Base-by-base conservation (phyloP, 2,888 invertebrate species). In the Nomada lathburiana region DNA sequence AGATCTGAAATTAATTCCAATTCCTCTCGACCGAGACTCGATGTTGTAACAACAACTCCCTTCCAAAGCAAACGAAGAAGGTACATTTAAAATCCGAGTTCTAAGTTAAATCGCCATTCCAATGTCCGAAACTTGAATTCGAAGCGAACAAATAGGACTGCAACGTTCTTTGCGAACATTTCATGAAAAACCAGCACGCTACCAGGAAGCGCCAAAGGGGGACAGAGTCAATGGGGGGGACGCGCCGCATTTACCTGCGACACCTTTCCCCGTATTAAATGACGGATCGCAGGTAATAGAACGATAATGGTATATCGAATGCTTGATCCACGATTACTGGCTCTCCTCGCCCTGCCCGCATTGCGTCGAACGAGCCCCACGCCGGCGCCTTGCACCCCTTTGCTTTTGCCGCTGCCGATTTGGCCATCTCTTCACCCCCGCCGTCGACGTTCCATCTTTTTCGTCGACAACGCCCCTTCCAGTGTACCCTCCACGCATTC, bases 371-470 rank as follows among this genome's bases (percentile, higher is more conserved):
- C 69, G 81, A 53, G 53, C 72, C 69, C 74, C 64, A 72, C 86
- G 86, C 86, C 86, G 86, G 86, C 86, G 86, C 86, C 77, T 76
- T 85, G 71, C 85, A 70, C 59, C 80, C 60, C 68, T 64, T 64
- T 68, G 68, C 62, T 74, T 69, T 29, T 52, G 36, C 53, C 47
- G 13, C 70, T 44, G 36, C 53, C 69, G 60, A 67, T 75, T 47
- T 62, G 60, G 47, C 59, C 65, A 59, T 69, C 72, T 75, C 65
- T n/a, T 50, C 69, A 11, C 52, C n/a, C 70, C 20, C 42, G 10
- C 59, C 65, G 18, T 23, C 18, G n/a, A 9, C 18, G 53, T 60
- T 62, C 42, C 65, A 52, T 47, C 76, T 42, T 65, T 72, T 60
- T 55, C 47, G 13, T 47, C 76, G 76, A 77, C 76, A 65, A 77